Evolutionary conservation across 2,797 vertebrate genomes (phyloP).

Genomic region (Falco rusticolus): DNA sequence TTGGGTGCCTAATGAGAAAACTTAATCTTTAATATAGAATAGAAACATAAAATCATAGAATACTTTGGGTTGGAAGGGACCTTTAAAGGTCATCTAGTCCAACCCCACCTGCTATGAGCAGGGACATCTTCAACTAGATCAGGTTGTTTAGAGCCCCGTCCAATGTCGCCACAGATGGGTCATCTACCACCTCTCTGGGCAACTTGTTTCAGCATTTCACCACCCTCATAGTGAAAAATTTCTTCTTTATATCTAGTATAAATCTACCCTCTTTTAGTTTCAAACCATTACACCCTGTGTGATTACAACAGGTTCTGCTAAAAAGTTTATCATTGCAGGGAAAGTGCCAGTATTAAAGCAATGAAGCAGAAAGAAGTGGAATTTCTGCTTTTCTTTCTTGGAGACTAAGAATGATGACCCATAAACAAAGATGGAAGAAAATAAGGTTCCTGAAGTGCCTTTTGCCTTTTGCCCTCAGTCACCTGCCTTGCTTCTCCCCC

Average conservation of each 20-base stretch:
- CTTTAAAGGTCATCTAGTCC: neutral
- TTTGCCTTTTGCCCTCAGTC: neutral
- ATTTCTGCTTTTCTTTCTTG: neutral
- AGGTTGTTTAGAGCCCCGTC: neutral
- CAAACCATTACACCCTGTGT: neutral
- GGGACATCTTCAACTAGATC: neutral
- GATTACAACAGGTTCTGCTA: neutral
- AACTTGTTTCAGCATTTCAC: neutral
- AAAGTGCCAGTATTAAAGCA: neutral
- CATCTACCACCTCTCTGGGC: neutral
- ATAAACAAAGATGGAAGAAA: neutral
- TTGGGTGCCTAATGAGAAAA: neutral
- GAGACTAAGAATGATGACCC: neutral
- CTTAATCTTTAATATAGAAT: neutral
- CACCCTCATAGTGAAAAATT: neutral
- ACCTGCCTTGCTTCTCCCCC: neutral
- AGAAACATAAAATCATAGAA: neutral
- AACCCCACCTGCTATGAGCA: neutral
- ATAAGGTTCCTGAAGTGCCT: neutral
- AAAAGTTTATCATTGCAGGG: neutral
- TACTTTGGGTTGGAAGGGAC: neutral
- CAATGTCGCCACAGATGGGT: neutral
- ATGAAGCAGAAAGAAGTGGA: neutral
- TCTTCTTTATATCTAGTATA: neutral
- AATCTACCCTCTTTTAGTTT: neutral